Evolutionary conservation across 92 coral and sea anemone species (phyloP), one percentile per base, ranked within the genome.

Genomic region (Pocillopora meandrina): DNA sequence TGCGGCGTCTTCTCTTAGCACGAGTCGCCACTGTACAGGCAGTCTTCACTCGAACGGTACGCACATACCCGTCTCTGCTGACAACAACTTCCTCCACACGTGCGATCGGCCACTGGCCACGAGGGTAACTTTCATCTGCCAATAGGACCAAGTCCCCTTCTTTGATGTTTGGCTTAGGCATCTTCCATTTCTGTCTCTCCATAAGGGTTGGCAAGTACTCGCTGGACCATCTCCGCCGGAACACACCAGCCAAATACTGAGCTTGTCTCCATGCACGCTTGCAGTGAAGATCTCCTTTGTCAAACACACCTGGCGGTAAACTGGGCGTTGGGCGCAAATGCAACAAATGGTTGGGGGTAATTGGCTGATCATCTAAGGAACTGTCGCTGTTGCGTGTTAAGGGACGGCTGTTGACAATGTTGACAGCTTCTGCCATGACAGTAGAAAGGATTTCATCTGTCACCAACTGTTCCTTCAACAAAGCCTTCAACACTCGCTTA

Each of bases 261-360:
- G 85, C 85, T 79, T 71, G 62, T 56, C 61, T 80, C 81, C 81
- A 80, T 11, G 90, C 75, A n/a, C 72, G 84, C 70, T 81, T 75
- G 61, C 86, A 88, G 52, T 81, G 64, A 16, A 82, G 77, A 56
- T 91, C 94, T 10, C 68, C 90, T 61, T 91, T 84, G 11, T 61
- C 71, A 62, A 92, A 89, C 1, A 82, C 72, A 1, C 87, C 91
- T 8, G 89, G 69, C 1, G 93, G 91, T 34, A 90, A 63, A 76
- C 87, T 77, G 10, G 90, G 69, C 12, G 76, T 49, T 66, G 94
- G 87, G 19, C 95, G 82, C 64, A 85, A 74, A 56, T 85, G 95
- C 42, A 92, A 74, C 85, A 89, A 62, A 69, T 91, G 94, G 68
- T 91, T 91, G 1, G 90, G 88, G 6, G 92, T 76, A 16, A 88